Conservation (phyloP, 2,888 invertebrate species). For the Trissoscelio sp. region DNA sequence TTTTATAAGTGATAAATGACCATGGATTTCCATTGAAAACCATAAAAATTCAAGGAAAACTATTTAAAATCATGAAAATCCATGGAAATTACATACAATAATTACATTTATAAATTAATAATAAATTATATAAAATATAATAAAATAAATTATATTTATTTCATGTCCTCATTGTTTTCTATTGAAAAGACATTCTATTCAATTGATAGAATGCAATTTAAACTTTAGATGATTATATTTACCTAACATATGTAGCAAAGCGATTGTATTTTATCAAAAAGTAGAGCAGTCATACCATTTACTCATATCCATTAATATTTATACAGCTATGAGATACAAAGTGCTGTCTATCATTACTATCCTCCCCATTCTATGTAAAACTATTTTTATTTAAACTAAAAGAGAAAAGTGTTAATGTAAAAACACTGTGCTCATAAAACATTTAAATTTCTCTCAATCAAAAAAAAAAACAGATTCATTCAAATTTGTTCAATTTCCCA, state of each 20-base stretch:
- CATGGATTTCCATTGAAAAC: too few relatives aligned
- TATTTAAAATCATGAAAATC: too few relatives aligned
- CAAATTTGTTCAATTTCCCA: too few relatives aligned
- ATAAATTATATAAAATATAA: too few relatives aligned
- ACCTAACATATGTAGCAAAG: neutral
- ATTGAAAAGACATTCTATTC: neutral
- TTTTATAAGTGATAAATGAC: too few relatives aligned
- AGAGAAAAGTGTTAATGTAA: neutral
- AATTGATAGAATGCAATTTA: neutral
- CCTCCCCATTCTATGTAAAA: neutral
- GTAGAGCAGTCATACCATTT: neutral
- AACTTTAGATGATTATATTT: neutral
- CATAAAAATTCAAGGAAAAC: too few relatives aligned
- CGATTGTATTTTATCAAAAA: neutral
- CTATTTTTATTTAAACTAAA: neutral
- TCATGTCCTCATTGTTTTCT: neutral
- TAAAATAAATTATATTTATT: too few relatives aligned
- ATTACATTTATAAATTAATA: too few relatives aligned
- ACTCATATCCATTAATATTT: slow-evolving; percentile 1
- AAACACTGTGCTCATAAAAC: neutral
- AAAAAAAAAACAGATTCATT: too few relatives aligned
- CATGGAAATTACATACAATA: too few relatives aligned
- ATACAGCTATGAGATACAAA: neutral
- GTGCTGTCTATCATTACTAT: neutral
- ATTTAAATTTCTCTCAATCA: too few relatives aligned